phyloP scores from a whole-genome alignment of 2,113 vertebrate genomes.

The Passer montanus region DNA sequence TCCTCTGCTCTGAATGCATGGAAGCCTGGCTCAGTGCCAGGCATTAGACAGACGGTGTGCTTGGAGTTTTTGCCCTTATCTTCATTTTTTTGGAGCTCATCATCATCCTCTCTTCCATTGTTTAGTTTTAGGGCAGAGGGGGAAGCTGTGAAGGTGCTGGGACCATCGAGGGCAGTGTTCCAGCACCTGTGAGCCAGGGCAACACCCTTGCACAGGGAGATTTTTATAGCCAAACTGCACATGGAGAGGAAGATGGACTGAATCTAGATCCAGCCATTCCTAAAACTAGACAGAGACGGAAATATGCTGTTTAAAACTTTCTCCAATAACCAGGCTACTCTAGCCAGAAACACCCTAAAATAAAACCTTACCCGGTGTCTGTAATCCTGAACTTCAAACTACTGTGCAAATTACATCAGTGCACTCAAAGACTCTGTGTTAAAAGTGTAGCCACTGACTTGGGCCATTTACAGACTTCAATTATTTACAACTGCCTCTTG shows the following conservation, averaged over 20 bases:
- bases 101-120: rapidly evolving
- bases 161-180: background rate
- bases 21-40: background rate
- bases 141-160: background rate
- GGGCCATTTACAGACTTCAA: background rate
- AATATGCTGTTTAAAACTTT: background rate
- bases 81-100: rapidly evolving
- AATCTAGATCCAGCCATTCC: background rate
- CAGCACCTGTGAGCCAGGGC: rapidly evolving
- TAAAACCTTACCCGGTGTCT: background rate
- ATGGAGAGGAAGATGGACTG: background rate
- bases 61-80: background rate
- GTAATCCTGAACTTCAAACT: background rate
- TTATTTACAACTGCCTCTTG: background rate
- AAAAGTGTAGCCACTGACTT: background rate
- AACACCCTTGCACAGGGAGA: background rate
- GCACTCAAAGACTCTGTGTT: background rate
- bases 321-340: background rate
- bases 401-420: background rate
- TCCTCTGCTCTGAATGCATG: background rate
- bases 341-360: background rate
- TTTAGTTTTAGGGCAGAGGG: background rate
- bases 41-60: background rate
- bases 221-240: background rate
- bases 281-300: background rate